phyloP scores from a whole-genome alignment of 2,113 vertebrate genomes.

The Empidonax traillii region DNA sequence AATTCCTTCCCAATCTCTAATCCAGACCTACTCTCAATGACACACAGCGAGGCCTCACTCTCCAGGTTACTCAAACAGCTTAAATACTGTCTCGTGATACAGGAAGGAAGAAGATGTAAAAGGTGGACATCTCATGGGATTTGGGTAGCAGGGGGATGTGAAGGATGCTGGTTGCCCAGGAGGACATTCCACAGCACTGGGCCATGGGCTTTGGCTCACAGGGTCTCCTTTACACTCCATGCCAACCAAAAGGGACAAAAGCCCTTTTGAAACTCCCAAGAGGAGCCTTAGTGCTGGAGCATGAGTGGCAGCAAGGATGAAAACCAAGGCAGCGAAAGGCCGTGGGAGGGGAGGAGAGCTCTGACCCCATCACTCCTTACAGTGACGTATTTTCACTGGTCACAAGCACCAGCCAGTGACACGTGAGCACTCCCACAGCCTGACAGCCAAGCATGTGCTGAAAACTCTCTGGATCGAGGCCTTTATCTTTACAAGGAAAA shows the following conservation, averaged over 20 bases:
- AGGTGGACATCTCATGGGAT: too few species aligned
- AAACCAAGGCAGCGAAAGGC: not conserved
- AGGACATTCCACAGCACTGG: not conserved
- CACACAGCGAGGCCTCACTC: not conserved
- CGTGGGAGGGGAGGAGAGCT: not conserved
- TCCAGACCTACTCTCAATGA: not conserved
- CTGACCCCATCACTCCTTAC: not conserved
- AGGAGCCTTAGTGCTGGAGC: not conserved
- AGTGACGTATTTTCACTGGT: not conserved
- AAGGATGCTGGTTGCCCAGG: not conserved
- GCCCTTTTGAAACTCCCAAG: not conserved
- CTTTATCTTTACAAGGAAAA: not conserved
- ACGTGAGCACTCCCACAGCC: not conserved
- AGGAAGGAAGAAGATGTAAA: not conserved
- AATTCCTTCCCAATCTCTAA: not conserved
- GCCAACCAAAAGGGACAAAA: not conserved
- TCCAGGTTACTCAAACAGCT: not conserved
- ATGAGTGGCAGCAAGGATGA: not conserved
- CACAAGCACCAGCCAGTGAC: not conserved
- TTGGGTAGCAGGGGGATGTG: fast-evolving
- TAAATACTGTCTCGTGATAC: not conserved
- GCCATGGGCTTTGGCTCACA: not conserved
- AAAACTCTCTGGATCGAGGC: not conserved
- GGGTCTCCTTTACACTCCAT: not conserved
- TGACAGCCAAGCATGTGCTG: not conserved